phyloP scores from a whole-genome alignment of 2,113 vertebrate genomes.

The Ceyx melanurus region DNA sequence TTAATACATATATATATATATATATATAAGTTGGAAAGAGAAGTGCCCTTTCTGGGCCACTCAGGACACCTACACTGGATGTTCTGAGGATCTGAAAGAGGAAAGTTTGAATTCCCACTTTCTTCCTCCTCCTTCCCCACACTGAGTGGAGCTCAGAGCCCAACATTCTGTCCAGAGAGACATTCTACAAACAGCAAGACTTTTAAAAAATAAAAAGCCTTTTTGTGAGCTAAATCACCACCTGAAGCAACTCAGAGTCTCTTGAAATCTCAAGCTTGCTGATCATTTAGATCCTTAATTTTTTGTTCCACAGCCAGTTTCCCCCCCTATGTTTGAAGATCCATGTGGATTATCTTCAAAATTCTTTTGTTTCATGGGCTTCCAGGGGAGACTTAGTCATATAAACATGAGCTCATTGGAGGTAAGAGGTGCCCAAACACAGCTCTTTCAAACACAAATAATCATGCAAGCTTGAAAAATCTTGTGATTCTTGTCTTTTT shows the following conservation, averaged over 20 bases:
- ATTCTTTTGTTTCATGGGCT: neutral
- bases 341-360: constrained; percentile 14
- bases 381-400: constrained; percentile 7
- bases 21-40: rapidly evolving
- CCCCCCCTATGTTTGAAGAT: neutral
- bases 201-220: neutral
- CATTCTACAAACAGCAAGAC: neutral
- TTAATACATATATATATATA: neutral
- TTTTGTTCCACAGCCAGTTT: neutral
- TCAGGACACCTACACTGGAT: rapidly evolving
- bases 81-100: neutral
- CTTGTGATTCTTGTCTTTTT: neutral
- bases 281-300: neutral
- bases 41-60: neutral
- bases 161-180: neutral
- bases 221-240: neutral
- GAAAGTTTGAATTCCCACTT: neutral
- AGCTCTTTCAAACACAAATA: neutral
- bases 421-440: neutral
- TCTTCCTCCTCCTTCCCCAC: neutral
- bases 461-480: neutral
- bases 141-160: rapidly evolving
- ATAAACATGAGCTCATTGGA: constrained; percentile 14
- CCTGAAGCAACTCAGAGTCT: neutral
- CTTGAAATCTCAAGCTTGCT: neutral